Conservation (phyloP, 2,888 invertebrate genomes). For the Iphiclides podalirius region DNA sequence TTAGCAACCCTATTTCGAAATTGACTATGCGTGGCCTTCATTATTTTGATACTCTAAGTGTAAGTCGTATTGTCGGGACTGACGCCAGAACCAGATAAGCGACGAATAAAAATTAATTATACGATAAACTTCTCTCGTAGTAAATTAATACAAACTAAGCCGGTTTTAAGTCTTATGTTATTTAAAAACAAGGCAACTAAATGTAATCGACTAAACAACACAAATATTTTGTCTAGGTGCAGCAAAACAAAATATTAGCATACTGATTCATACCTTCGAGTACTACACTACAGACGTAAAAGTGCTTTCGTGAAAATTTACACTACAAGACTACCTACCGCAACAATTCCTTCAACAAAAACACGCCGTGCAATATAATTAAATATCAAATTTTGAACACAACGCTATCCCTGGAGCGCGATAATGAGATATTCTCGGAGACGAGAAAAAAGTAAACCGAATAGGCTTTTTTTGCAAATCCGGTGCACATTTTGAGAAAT, state of each 20-base stretch:
- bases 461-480: slow-evolving; percentile 42
- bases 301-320: too few species aligned
- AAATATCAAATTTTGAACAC: neutral
- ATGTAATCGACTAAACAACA: too few species aligned
- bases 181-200: too few species aligned
- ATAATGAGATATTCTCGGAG: neutral
- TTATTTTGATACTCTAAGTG: slow-evolving; percentile 22
- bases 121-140: slow-evolving; percentile 13
- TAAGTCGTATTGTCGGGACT: slow-evolving; percentile 14
- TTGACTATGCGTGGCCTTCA: slow-evolving; percentile 17
- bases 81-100: slow-evolving; percentile 18
- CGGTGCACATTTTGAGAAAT: slow-evolving; percentile 55
- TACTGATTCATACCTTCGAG: too few species aligned
- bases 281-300: too few species aligned
- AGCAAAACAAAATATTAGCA: too few species aligned
- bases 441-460: neutral
- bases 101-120: slow-evolving; percentile 19
- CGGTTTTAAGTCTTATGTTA: too few species aligned
- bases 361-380: neutral
- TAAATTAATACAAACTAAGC: too few species aligned
- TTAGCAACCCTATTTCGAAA: slow-evolving; percentile 16
- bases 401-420: slow-evolving; percentile 4
- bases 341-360: too few species aligned
- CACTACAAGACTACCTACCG: too few species aligned
- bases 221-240: too few species aligned